Conservation (phyloP, 92 coral and sea anemone species). For the Phenganax marumi region DNA sequence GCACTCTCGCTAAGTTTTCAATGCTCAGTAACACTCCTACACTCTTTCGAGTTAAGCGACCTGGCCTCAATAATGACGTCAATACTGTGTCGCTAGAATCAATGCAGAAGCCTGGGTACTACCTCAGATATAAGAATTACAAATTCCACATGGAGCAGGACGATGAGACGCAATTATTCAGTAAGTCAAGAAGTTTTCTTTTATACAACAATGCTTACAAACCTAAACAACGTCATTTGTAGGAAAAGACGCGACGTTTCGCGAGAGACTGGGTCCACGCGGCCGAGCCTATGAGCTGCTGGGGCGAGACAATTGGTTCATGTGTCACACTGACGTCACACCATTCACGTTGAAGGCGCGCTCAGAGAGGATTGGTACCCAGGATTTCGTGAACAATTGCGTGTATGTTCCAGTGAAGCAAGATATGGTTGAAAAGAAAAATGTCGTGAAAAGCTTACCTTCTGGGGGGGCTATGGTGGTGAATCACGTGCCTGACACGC, state of each 20-base stretch:
- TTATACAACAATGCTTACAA: background rate
- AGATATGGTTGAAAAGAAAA: constrained; percentile 6
- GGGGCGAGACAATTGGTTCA: constrained; percentile 84
- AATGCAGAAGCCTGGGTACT: constrained; percentile 72
- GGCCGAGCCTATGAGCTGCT: constrained; percentile 74
- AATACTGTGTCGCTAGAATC: constrained; percentile 85
- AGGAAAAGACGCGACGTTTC: constrained; percentile 89
- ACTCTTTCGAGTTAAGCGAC: constrained; percentile 77
- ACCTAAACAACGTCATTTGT: background rate
- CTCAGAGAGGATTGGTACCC: constrained; percentile 65
- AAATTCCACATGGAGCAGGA: constrained; percentile 82
- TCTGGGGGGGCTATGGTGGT: constrained; percentile 38
- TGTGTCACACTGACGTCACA: constrained; percentile 68
- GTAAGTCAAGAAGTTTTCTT: constrained; percentile 47
- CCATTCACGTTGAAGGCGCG: constrained; percentile 70
- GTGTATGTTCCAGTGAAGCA: constrained; percentile 63
- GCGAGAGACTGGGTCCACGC: constrained; percentile 65
- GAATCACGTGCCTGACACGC: constrained; percentile 26
- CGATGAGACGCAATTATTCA: constrained; percentile 77
- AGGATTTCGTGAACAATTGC: constrained; percentile 72
- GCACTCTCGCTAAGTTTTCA: constrained; percentile 36
- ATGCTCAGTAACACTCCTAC: constrained; percentile 41
- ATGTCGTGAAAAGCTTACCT: constrained; percentile 15
- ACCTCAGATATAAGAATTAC: constrained; percentile 88
- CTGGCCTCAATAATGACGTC: constrained; percentile 83